phyloP scores from a whole-genome alignment of 2,113 vertebrate species.

The Eidolon helvum region DNA sequence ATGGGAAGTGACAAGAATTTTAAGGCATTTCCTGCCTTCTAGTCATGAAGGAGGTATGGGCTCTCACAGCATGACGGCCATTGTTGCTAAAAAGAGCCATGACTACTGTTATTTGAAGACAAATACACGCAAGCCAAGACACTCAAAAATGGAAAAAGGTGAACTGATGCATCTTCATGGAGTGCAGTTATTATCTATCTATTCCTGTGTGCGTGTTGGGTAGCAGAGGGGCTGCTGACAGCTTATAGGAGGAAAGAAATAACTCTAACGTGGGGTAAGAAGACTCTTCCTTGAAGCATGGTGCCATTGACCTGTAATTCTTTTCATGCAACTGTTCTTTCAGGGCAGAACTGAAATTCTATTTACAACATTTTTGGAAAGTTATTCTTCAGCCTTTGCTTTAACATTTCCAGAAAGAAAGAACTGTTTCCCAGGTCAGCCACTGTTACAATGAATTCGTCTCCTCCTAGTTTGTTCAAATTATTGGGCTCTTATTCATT shows the following conservation, averaged over 20 bases:
- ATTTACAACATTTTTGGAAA: not conserved
- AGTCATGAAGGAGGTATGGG: fast-evolving
- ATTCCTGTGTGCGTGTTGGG: fast-evolving
- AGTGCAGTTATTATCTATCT: not conserved
- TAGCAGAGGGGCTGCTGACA: not conserved
- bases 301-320: not conserved
- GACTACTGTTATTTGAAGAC: not conserved
- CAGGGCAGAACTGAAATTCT: not conserved
- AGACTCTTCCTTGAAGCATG: not conserved
- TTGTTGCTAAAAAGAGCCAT: not conserved
- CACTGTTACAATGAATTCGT: not conserved
- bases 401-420: conserved; percentile 45
- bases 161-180: not conserved
- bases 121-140: not conserved
- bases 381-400: not conserved
- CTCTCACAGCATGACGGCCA: not conserved
- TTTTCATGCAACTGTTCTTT: not conserved
- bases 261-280: not conserved
- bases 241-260: not conserved
- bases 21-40: not conserved
- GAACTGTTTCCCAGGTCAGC: not conserved
- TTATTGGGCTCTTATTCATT: conserved; percentile 1
- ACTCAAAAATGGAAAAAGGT: not conserved
- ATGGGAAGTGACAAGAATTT: not conserved
- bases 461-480: not conserved